These are phyloP conservation scores for Dryococelus australis DNA, from an alignment of 2,888 invertebrate species.

Conservation along the genomic window DNA sequence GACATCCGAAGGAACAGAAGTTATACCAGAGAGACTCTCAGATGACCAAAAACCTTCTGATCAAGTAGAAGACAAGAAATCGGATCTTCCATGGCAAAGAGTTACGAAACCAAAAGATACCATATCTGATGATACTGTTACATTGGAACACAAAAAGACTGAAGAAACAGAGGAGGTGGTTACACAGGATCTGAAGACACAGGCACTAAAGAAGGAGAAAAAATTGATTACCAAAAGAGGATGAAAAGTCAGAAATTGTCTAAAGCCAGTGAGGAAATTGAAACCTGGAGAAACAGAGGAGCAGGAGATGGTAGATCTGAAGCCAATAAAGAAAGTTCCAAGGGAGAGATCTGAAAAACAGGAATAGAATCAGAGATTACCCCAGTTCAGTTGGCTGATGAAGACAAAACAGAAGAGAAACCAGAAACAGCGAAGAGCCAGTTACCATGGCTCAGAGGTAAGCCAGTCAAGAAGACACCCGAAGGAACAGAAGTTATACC, in stretches of 20 bases:
- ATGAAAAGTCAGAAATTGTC: slow-evolving; percentile 51
- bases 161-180: slow-evolving; percentile 41
- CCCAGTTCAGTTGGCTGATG: slow-evolving; percentile 42
- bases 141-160: slow-evolving; percentile 26
- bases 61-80: slow-evolving; percentile 38
- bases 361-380: slow-evolving; percentile 40
- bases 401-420: slow-evolving; percentile 25
- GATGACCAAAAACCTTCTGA: slow-evolving; percentile 40
- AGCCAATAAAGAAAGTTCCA: slow-evolving; percentile 36
- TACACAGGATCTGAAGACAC: slow-evolving; percentile 39
- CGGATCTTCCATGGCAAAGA: slow-evolving; percentile 39
- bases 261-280: slow-evolving; percentile 47
- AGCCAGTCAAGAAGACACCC: neutral
- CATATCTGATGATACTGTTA: slow-evolving; percentile 41
- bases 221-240: slow-evolving; percentile 36
- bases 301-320: slow-evolving; percentile 41
- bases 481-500: neutral
- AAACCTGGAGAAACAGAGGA: slow-evolving; percentile 37
- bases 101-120: slow-evolving; percentile 37
- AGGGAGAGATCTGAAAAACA: slow-evolving; percentile 30
- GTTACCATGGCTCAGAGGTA: slow-evolving; percentile 28
- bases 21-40: slow-evolving; percentile 4
- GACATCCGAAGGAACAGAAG: neutral
- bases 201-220: slow-evolving; percentile 40
- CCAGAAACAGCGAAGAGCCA: neutral